Evolutionary conservation across 2,797 vertebrate genomes (phyloP), one percentile per base, ranked within the genome.

Genomic region (Enteromius argenteus): DNA sequence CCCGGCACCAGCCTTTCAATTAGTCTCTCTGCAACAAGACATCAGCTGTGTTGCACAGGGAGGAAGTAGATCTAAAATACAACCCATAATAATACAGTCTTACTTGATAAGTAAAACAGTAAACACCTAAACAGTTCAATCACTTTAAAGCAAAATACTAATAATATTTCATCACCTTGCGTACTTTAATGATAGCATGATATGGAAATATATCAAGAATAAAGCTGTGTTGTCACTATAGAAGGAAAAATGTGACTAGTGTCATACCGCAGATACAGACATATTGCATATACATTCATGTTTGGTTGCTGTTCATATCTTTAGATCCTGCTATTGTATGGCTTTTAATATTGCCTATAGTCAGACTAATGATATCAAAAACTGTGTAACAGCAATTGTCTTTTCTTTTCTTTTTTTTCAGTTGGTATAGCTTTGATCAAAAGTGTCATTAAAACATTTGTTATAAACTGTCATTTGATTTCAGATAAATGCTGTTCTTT

Each of bases 1-100:
- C 27, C 30, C 13, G 75, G 17, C 11, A 39, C 32, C 15, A 39
- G 77, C 84, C 78, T 83, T 85, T 87, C 81, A 84, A 85, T 86
- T 84, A 87, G 79, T 87, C 46, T 83, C 73, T 71, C 71, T 67
- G 79, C 77, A 87, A 89, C 69, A 51, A 80, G 85, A 71, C 5
- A 68, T 83, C 64, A 71, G 39, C 60, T 39, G 32, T 77, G 58
- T 60, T n/a, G 14, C 53, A 44, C 9, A 35, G 58, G 53, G 30
- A 79, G 17, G 77, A 74, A 75, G n/a, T 3, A 23, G 13, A 51
- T 15, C 32, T 14, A 5, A 74, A 83, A 81, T 21, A 37, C 42
- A 64, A 32, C 19, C 32, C 30, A 37, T 39, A 66, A 23, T 66
- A 32, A 51, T 66, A 17, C 4, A 73, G 27, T 17, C 5, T 62